A percentile compares a stretch with the other conserved stretches of the same genome.
These are phyloP conservation scores for Acronicta aceris DNA, from an alignment of 2,888 invertebrate genomes.

Conservation along the genomic window DNA sequence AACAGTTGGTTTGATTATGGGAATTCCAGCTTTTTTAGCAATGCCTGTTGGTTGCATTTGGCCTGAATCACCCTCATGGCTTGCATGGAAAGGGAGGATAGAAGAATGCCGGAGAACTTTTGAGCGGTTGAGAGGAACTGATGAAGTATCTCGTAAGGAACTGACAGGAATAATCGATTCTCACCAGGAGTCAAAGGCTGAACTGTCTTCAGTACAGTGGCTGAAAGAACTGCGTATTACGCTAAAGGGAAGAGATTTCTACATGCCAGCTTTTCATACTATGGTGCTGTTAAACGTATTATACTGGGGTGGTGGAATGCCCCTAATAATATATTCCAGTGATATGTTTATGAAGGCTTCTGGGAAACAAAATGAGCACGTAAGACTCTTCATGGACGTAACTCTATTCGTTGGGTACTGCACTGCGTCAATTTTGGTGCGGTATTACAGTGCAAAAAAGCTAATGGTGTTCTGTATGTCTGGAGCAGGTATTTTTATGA, in stretches of 20 bases:
- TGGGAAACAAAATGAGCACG: background rate
- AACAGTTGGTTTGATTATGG: conserved; percentile 39
- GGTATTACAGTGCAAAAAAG: background rate
- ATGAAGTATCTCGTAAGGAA: conserved; percentile 43
- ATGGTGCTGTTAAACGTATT: background rate
- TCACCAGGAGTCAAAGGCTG: conserved; percentile 17
- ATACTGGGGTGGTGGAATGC: background rate
- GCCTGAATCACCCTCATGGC: conserved; percentile 55
- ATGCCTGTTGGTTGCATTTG: conserved; percentile 31
- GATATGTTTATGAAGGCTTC: background rate
- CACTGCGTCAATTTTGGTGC: background rate
- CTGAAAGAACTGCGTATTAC: conserved; percentile 13
- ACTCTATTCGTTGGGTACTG: background rate
- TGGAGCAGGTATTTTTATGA: background rate
- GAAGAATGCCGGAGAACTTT: conserved; percentile 43
- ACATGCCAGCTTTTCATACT: conserved; percentile 21
- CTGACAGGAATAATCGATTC: conserved; percentile 29
- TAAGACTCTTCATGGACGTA: background rate
- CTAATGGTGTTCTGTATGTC: background rate
- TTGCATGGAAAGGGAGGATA: conserved; percentile 44
- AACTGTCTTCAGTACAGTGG: background rate
- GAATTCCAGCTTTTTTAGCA: conserved; percentile 32
- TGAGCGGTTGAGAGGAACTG: conserved; percentile 38
- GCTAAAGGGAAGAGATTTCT: conserved; percentile 29
- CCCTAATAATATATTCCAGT: background rate